Evolutionary conservation across 2,888 invertebrate genomes (phyloP).

Genomic region (Sarcophaga rosellei): DNA sequence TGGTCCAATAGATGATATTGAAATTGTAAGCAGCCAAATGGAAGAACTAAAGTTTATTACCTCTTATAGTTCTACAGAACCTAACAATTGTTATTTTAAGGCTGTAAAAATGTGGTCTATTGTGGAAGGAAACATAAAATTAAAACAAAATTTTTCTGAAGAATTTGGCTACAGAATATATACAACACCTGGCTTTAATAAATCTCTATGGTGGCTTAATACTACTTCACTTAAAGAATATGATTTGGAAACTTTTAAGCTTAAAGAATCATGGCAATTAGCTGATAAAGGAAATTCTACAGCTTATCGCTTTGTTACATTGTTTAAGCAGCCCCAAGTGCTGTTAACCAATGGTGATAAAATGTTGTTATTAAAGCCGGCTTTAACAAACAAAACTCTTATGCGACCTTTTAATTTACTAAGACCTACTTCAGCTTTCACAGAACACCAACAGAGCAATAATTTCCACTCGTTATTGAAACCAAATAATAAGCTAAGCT

Average conservation of each 20-base stretch:
- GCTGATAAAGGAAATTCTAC: slow-evolving; percentile 26
- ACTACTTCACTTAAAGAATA: slow-evolving; percentile 37
- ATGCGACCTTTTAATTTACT: neutral
- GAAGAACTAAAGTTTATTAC: slow-evolving; percentile 76
- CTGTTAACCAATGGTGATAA: slow-evolving; percentile 78
- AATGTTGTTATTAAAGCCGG: slow-evolving; percentile 70
- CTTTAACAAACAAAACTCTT: slow-evolving; percentile 16
- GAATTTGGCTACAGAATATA: neutral
- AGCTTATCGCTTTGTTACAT: slow-evolving; percentile 71
- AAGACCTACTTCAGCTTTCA: neutral
- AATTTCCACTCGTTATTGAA: slow-evolving; percentile 70
- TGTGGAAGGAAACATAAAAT: neutral
- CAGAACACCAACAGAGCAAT: neutral
- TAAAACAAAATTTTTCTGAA: neutral
- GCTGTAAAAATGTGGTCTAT: slow-evolving; percentile 74
- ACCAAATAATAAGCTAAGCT: slow-evolving; percentile 58
- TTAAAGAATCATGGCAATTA: slow-evolving; percentile 37
- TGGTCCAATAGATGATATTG: slow-evolving; percentile 81
- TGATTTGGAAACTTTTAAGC: slow-evolving; percentile 22
- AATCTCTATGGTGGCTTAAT: slow-evolving; percentile 15
- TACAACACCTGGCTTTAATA: neutral
- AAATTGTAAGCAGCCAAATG: slow-evolving; percentile 73
- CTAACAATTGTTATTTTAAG: slow-evolving; percentile 71
- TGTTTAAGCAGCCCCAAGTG: slow-evolving; percentile 72
- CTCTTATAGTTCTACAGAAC: slow-evolving; percentile 70